These are phyloP conservation scores for Cheilinus undulatus DNA, from an alignment of 2,113 vertebrate genomes.

Conservation along the genomic window DNA sequence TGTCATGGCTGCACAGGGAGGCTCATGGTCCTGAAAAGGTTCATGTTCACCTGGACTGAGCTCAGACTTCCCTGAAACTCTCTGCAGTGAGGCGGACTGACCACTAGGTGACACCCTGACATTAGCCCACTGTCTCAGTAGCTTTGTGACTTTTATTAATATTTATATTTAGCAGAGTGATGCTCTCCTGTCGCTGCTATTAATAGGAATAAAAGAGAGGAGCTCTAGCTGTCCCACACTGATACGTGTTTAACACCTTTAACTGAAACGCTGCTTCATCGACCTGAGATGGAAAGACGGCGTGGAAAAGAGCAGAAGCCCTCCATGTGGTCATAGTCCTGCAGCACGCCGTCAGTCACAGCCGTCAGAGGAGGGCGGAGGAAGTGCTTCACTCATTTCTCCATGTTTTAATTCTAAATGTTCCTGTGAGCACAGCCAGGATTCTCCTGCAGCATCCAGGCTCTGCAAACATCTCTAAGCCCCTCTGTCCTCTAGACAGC, in stretches of 20 bases:
- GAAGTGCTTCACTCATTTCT: too few species aligned
- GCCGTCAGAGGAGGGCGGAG: too few species aligned
- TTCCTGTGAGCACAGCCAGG: too few species aligned
- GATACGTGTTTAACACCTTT: background rate
- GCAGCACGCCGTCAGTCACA: too few species aligned
- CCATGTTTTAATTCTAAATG: too few species aligned
- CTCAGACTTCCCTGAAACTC: background rate
- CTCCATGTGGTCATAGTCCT: too few species aligned
- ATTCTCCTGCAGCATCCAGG: too few species aligned
- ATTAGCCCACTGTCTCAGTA: constrained; percentile 84
- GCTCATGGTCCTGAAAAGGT: background rate
- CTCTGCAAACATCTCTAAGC: too few species aligned
- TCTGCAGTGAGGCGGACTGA: constrained; percentile 88
- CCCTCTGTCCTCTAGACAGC: too few species aligned
- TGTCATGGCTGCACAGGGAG: background rate
- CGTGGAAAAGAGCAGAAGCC: too few species aligned
- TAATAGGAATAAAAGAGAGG: background rate
- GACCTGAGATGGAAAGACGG: background rate
- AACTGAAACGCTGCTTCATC: background rate
- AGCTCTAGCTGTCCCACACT: background rate
- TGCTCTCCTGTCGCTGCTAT: background rate
- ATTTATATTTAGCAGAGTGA: constrained; percentile 4
- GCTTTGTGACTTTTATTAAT: constrained; percentile 6
- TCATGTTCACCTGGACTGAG: background rate
- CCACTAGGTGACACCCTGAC: constrained; percentile 99